These are phyloP conservation scores for Tetragonisca angustula DNA, from an alignment of 2,888 invertebrate species.

Conservation along the genomic window DNA sequence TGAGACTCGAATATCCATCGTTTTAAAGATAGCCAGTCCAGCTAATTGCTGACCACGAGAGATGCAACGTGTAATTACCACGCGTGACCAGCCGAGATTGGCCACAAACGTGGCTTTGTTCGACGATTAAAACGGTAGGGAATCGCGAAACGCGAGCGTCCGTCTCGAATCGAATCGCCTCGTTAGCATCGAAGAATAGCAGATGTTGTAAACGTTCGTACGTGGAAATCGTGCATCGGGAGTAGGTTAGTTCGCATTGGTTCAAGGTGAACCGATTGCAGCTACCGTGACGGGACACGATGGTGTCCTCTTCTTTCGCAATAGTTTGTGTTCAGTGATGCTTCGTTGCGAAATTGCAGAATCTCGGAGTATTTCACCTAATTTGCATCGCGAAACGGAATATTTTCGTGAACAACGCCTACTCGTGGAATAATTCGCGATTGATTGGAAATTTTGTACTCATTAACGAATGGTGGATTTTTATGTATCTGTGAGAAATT, in stretches of 20 bases:
- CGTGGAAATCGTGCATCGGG: conserved; percentile 43
- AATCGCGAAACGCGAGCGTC: conserved; percentile 38
- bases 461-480: no score
- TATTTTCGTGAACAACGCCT: no score
- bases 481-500: no score
- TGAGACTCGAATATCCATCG: no score
- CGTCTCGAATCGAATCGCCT: conserved; percentile 48
- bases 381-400: no score
- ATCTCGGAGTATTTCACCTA: background rate
- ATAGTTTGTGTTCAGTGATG: background rate
- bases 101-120: conserved; percentile 72
- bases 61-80: conserved; percentile 65
- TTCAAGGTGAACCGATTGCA: conserved; percentile 53
- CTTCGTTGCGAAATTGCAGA: background rate
- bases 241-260: conserved; percentile 48
- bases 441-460: no score
- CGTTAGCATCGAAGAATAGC: conserved; percentile 63
- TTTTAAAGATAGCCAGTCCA: conserved; percentile 26
- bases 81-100: conserved; percentile 56
- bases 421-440: no score
- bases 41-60: conserved; percentile 58
- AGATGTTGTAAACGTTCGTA: conserved; percentile 60
- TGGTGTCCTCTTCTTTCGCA: conserved; percentile 14
- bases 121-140: conserved; percentile 43
- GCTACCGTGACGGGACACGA: conserved; percentile 14